Conservation (phyloP, 2,113 vertebrate genomes). For the Leucoraja erinaceus region DNA sequence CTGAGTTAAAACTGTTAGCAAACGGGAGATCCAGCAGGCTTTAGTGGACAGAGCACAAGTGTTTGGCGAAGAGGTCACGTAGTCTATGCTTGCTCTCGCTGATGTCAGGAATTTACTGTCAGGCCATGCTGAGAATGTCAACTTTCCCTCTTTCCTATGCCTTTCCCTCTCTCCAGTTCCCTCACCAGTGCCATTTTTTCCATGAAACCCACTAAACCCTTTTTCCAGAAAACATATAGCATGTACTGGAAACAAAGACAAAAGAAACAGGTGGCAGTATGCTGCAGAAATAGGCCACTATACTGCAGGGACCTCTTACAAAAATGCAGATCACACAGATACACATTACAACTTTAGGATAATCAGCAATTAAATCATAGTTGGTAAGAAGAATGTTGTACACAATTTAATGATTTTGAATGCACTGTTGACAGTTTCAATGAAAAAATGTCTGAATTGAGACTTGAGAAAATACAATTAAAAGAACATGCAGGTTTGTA, state of each 20-base stretch:
- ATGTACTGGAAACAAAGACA: neutral
- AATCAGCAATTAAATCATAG: no score
- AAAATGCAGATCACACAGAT: neutral
- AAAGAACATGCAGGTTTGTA: no score
- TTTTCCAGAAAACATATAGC: neutral
- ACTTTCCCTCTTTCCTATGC: neutral
- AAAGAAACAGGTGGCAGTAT: neutral
- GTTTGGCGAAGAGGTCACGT: no score
- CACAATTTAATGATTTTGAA: neutral
- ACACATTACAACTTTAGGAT: neutral
- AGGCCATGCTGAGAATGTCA: neutral
- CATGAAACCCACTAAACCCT: neutral
- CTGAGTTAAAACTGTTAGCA: no score
- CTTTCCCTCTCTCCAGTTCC: neutral
- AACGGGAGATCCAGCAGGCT: no score
- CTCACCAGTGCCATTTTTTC: no score
- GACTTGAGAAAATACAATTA: neutral
- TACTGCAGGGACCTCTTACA: neutral
- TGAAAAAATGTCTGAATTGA: neutral
- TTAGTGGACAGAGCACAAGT: no score
- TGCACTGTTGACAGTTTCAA: neutral
- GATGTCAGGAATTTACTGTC: neutral
- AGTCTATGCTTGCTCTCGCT: no score
- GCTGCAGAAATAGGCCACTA: neutral
- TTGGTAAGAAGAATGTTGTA: neutral